Conservation (phyloP, 2,797 vertebrate genomes). For the Lates japonicus region DNA sequence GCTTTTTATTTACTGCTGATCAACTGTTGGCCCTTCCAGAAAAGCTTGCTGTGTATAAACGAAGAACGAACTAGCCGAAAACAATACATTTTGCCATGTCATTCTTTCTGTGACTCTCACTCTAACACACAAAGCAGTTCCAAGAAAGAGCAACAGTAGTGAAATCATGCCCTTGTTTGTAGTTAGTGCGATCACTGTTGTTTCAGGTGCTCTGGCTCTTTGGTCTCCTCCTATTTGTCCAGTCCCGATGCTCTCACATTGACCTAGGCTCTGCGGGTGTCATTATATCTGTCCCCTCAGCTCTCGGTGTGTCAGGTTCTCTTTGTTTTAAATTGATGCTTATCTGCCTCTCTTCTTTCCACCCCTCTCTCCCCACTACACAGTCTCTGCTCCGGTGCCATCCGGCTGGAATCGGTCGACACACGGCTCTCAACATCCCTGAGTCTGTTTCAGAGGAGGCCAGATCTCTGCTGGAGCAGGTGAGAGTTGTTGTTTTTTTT, state of each 20-base stretch:
- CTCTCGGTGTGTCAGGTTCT: conserved; percentile 25
- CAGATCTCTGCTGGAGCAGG: conserved; percentile 95
- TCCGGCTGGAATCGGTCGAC: conserved; percentile 94
- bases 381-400: conserved; percentile 95
- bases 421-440: conserved; percentile 94
- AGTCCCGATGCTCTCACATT: conserved; percentile 29
- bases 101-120: conserved; percentile 42
- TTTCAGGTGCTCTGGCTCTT: conserved; percentile 78
- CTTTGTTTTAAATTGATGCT: conserved; percentile 69
- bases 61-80: conserved; percentile 40
- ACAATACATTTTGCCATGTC: conserved; percentile 40
- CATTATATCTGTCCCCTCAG: conserved; percentile 38
- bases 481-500: conserved; percentile 71
- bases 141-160: conserved; percentile 77
- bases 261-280: conserved; percentile 62
- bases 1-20: conserved; percentile 9
- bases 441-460: conserved; percentile 95
- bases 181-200: conserved; percentile 79
- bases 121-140: conserved; percentile 44
- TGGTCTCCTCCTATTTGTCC: conserved; percentile 77
- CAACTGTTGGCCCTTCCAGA: conserved; percentile 32
- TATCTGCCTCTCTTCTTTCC: conserved; percentile 72
- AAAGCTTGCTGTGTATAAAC: conserved; percentile 25
- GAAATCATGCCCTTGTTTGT: conserved; percentile 57
- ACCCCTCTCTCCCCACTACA: conserved; percentile 48